A percentile compares a stretch with the other conserved stretches of the same genome.
phyloP scores from a whole-genome alignment of 2,797 vertebrate species.

The Lepus townsendii region DNA sequence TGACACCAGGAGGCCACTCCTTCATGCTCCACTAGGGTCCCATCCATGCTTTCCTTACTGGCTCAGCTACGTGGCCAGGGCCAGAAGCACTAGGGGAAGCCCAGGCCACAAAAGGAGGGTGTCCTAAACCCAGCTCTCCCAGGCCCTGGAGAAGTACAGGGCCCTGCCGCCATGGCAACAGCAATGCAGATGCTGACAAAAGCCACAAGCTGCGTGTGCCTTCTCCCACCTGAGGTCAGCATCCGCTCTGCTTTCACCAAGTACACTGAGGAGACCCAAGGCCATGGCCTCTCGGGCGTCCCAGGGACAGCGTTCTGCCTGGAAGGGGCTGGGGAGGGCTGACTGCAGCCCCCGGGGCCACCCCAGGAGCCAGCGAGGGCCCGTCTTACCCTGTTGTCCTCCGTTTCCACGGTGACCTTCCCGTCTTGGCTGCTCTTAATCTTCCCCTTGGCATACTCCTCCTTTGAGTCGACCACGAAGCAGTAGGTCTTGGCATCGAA shows the following conservation, averaged over 20 bases:
- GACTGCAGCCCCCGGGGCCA: too few relatives aligned
- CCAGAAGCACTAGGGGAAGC: neutral
- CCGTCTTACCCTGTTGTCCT: conserved; percentile 87
- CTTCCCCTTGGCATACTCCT: conserved; percentile 91
- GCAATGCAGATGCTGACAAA: neutral
- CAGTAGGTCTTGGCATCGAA: conserved; percentile 93
- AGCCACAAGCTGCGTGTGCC: neutral
- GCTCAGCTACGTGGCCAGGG: neutral
- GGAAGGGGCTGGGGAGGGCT: neutral
- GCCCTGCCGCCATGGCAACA: neutral
- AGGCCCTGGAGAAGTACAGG: too few relatives aligned
- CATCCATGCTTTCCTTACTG: neutral
- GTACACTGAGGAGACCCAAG: neutral
- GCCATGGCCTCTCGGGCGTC: rapidly evolving
- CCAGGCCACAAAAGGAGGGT: neutral
- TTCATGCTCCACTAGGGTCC: neutral
- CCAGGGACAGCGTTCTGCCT: neutral
- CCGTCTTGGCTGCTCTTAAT: conserved; percentile 89
- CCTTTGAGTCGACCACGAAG: conserved; percentile 91
- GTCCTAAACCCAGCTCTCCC: neutral
- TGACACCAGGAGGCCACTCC: neutral
- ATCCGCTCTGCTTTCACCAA: neutral
- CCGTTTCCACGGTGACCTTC: conserved; percentile 91
- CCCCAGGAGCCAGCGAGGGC: too few relatives aligned
- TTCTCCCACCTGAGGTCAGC: neutral